Evolutionary conservation across 2,113 vertebrate genomes (phyloP).

Genomic region (Pseudorhombus dupliciocellatus): DNA sequence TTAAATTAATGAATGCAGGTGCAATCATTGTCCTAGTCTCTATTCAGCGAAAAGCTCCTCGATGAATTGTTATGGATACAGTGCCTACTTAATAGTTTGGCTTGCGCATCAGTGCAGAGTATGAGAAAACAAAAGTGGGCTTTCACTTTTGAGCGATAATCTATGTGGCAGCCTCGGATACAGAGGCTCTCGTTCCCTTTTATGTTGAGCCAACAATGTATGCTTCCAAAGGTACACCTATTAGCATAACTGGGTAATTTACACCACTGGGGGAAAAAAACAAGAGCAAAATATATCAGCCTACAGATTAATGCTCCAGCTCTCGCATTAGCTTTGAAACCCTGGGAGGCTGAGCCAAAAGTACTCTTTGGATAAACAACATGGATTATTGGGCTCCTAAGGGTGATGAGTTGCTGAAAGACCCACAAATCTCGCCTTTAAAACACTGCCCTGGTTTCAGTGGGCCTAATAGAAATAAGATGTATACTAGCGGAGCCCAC

Average conservation of each 20-base stretch:
- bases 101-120: conserved; percentile 4
- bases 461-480: conserved; percentile 55
- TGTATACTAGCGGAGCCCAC: conserved; percentile 30
- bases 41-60: conserved; percentile 25
- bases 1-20: not conserved
- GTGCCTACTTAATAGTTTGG: conserved; percentile 19
- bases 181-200: conserved; percentile 9
- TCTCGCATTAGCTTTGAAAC: conserved; percentile 49
- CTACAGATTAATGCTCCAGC: conserved; percentile 44
- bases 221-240: conserved; percentile 43
- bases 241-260: conserved; percentile 62
- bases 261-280: conserved; percentile 31
- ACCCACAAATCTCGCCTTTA: conserved; percentile 46
- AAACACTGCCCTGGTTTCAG: conserved; percentile 48
- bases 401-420: conserved; percentile 65
- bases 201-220: conserved; percentile 45
- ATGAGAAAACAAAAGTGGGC: conserved; percentile 31
- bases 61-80: conserved; percentile 8
- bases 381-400: conserved; percentile 64
- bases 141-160: conserved; percentile 44
- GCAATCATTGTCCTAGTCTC: not conserved
- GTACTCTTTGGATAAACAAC: conserved; percentile 67
- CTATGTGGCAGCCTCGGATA: conserved; percentile 36
- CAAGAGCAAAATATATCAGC: conserved; percentile 47
- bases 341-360: conserved; percentile 55